Evolutionary conservation across 1,140 invertebrate genomes (phyloP), one percentile per base, ranked within the genome.

Genomic region (Ridgeia piscesae): DNA sequence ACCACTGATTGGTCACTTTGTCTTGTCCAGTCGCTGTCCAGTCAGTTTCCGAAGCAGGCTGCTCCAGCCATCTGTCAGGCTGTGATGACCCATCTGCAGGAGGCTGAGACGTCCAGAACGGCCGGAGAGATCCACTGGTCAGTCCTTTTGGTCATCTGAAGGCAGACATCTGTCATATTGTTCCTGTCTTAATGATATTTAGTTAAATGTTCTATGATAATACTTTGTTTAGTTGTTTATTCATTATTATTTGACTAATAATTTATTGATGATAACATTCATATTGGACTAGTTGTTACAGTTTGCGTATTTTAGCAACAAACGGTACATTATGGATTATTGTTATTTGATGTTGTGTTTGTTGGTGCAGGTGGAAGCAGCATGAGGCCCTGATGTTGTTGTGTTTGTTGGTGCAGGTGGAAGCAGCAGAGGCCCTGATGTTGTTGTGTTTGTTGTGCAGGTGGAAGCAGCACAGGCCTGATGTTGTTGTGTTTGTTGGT

Each of bases 381-480:
- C n/a, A n/a, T n/a, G n/a, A n/a, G n/a, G n/a, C n/a, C n/a, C n/a
- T n/a, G n/a, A n/a, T n/a, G n/a, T 34, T 34, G 21, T 91, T 89
- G 31, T 92, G 42, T 94, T 77, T 1, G 58, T 77, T 4, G 8
- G 4, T 77, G 58, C 94, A 96, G 95, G 96, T 98, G 98, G 98
- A 98, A 98, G 95, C 95, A 98, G 31, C 97, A 97, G 98, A 98
- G 95, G 97, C 97, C 0, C 97, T 97, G 92, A 97, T 98, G 95
- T 95, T 97, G 91, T 91, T 89, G 31, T 92, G 42, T 94, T 77
- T 1, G 58, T 77, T 4, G 4, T 77, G 58, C 94, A 96, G 95
- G 96, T 98, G 98, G 98, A 98, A 98, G 95, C 95, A 98, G 31
- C 97, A 97, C 91, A 98, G 98, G 95, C 0, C 97, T 97, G 92